Base-by-base conservation (phyloP, 2,113 vertebrate genomes). In the Corythornis cristatus region DNA sequence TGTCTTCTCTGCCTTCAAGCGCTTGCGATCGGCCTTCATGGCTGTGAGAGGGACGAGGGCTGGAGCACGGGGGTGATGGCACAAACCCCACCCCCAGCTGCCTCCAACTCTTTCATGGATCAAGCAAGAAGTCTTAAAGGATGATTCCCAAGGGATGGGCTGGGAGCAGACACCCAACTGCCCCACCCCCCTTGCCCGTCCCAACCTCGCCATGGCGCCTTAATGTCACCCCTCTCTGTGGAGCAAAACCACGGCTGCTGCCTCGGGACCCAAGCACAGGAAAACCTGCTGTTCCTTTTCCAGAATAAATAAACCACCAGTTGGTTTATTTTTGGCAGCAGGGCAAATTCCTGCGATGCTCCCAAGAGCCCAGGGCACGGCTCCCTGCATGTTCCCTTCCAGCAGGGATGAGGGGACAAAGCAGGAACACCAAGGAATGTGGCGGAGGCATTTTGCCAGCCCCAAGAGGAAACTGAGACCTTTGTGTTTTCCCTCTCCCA, bases 11-110 rank as follows among this genome's bases (percentile, higher is more conserved):
- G 97, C 98, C 97, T 99, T 99, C 93, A 99, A 98, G 66, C 99
- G 98, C 95, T 99, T 99, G 26, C 99, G 98, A 94, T 99, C 99
- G 0, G 98, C 98, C 95, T 99, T 99, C 99, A 99, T 99, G 96
- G 99, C 99, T 99, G 97, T 1, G 56, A 70, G 90, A 90, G 57
- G 74, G 37, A 88, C 2, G 8, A 29, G 1, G 8, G 43, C 29
- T 92, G 4, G 4, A 79, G 58, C 8, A 4, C 0, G 1, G 6
- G 12, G 14, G 15, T 8, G 66, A 33, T 1, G 1, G 35, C 60
- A 74, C 19, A 31, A 37, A 37, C 37, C 37, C 37, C 37, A 37
- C 37, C 37, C 53, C 28, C 19, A 22, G 50, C 9, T 5, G 18
- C 13, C 29, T 77, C 81, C 62, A 11, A 1, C 12, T 33, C 37